Conservation (phyloP, 2,888 invertebrate genomes). For the Philereme vetulata region DNA sequence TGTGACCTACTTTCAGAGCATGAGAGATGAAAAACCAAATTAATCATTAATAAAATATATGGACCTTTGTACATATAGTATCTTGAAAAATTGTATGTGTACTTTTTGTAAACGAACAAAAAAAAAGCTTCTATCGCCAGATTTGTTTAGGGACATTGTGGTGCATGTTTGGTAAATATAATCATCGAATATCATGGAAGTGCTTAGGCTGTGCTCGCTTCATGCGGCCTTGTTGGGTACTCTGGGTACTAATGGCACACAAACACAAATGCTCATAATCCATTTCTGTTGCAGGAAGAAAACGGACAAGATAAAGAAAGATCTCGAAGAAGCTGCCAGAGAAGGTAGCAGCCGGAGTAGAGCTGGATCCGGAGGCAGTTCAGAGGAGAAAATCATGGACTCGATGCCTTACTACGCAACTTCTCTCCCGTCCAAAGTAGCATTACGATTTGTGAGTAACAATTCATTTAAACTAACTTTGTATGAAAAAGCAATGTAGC, state of each 20-base stretch:
- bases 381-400: conserved; percentile 70
- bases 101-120: not conserved
- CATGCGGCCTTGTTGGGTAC: conserved; percentile 3
- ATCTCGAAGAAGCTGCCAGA: conserved; percentile 94
- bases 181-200: conserved; percentile 15
- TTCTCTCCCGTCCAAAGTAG: conserved; percentile 87
- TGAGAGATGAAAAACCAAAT: too few species aligned
- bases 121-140: conserved; percentile 8
- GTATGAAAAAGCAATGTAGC: conserved; percentile 1
- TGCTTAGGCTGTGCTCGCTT: conserved; percentile 23
- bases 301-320: conserved; percentile 94
- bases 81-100: not conserved
- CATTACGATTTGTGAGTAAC: conserved; percentile 89
- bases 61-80: conserved; percentile 16
- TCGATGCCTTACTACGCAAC: conserved; percentile 74
- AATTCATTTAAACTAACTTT: not conserved
- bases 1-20: too few species aligned
- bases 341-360: conserved; percentile 84
- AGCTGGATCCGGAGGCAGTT: conserved; percentile 67
- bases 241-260: conserved; percentile 17
- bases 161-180: conserved; percentile 23
- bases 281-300: conserved; percentile 87
- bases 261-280: conserved; percentile 4
- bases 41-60: conserved; percentile 1
- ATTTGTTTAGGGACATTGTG: conserved; percentile 5